Base-by-base conservation (phyloP, 2,888 invertebrate genomes). In the Andrena minutula region DNA sequence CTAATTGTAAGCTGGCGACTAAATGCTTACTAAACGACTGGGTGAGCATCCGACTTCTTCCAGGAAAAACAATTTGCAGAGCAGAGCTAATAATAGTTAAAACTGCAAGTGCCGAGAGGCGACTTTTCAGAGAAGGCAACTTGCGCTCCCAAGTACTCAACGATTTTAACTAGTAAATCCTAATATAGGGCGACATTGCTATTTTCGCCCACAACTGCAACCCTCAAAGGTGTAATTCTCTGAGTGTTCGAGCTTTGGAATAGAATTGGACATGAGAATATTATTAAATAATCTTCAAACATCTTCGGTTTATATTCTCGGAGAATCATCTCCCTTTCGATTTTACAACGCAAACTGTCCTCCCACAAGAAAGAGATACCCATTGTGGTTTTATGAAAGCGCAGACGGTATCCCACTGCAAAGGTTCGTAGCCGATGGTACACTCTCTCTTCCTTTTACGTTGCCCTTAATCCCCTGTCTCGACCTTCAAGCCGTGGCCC, bases 401-500 rank as follows among this genome's bases (percentile, higher is more conserved):
- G 20, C 32, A 26, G 7, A 49, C 32, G 32, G 10, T 2, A 16
- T n/a, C 12, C 8, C 10, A n/a, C 7, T 1, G 10, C 16, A 69
- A 75, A 26, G 26, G 6, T 26, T 28, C 63, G 30, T 28, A 49
- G 12, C 35, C 32, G 20, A 49, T 53, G 26, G n/a, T 56, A 49
- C 60, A 28, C 41, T 4, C 41, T 41, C 41, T 41, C 28, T 35
- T 26, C 56, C 58, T 16, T 30, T 56, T 20, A 5, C 23, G 23
- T 10, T 41, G 51, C 53, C 71, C 65, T 71, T 60, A 77, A 79
- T 79, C 71, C 71, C 51, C 0, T 41, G 20, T n/a, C 41, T 41
- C 70, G 79, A 71, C 66, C 78, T 78, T 72, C 49, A 20, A 16
- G n/a, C 60, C 32, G 35, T 60, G 53, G 61, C 71, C 75, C 63